Evolutionary conservation across 2,888 invertebrate genomes (phyloP).

Genomic region (Amphiduros pacificus): DNA sequence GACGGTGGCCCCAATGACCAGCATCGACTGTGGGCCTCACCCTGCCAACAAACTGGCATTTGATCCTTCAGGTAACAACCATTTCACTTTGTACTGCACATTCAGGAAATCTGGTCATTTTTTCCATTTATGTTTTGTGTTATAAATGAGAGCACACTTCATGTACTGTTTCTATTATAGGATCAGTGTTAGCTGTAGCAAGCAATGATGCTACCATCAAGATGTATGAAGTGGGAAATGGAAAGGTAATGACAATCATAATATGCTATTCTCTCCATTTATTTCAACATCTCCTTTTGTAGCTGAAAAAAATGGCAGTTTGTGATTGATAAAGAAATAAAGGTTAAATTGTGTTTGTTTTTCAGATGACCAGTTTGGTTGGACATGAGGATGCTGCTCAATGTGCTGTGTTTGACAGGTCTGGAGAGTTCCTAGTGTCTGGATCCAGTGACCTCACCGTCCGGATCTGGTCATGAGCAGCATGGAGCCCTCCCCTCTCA

Average conservation of each 20-base stretch:
- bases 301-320: too few species aligned
- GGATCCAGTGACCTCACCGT: slow-evolving; percentile 56
- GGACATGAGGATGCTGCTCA: slow-evolving; percentile 60
- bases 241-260: slow-evolving; percentile 35
- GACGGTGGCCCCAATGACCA: slow-evolving; percentile 51
- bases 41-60: slow-evolving; percentile 57
- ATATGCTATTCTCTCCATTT: not conserved
- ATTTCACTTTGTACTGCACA: not conserved
- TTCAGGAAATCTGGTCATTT: not conserved
- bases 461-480: slow-evolving; percentile 56
- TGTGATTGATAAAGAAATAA: too few species aligned
- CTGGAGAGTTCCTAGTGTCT: slow-evolving; percentile 56
- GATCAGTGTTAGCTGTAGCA: slow-evolving; percentile 51
- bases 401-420: slow-evolving; percentile 51
- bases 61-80: slow-evolving; percentile 54
- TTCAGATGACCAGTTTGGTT: slow-evolving; percentile 48
- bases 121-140: not conserved
- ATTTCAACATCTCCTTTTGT: too few species aligned
- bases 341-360: too few species aligned
- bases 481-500: too few species aligned
- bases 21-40: slow-evolving; percentile 56
- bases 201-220: slow-evolving; percentile 58
- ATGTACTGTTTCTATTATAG: slow-evolving; percentile 31
- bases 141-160: not conserved
- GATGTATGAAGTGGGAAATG: slow-evolving; percentile 56